Base-by-base conservation (phyloP, 2,888 invertebrate genomes). In the Cheilosia grossa region DNA sequence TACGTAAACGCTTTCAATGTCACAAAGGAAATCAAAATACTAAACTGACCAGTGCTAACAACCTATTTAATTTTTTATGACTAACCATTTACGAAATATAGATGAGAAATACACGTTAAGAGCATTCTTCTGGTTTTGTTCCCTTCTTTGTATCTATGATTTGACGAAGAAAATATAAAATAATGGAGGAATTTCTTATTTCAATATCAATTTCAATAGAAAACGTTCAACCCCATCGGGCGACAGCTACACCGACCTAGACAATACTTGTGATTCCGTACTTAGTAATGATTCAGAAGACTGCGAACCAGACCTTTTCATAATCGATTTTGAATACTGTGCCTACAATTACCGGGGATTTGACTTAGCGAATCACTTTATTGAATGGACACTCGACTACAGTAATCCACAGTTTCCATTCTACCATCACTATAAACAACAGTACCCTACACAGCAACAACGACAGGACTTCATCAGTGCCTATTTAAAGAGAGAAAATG, bases 311-410 rank as follows among this genome's bases (percentile, higher is more conserved):
- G 94, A 94, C 87, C 92, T 97, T 40, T 95, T 96, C 17, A 93
- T 97, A 33, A 97, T 97, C 89, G 98, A 98, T 91, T 98, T 97
- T 90, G 98, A 98, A 92, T 98, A 98, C 90, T 98, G 98, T 91
- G 97, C 98, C 0, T 98, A 98, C 92, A 98, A 98, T 90, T 97
- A 97, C 89, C 93, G 98, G 64, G 98, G 96, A 0, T 98, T 98
- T 91, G 98, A 98, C 91, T 93, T 98, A 63, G 98, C 98, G 3
- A 98, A 98, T 92, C 98, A 98, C 90, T 98, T 98, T 91, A 94
- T 97, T 86, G 98, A 98, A 91, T 97, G 98, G 97, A 94, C 94
- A 1, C 97, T 97, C 90, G 97, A 98, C 90, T 98, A 98, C 91
- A 97, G 96, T 0, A 94, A 95, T 77, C 93, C 95, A 0, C 93